Percentiles rank a stretch among this genome's conserved stretches.
Conservation (phyloP, 1,140 invertebrate genomes). For the Drosophila azteca region DNA sequence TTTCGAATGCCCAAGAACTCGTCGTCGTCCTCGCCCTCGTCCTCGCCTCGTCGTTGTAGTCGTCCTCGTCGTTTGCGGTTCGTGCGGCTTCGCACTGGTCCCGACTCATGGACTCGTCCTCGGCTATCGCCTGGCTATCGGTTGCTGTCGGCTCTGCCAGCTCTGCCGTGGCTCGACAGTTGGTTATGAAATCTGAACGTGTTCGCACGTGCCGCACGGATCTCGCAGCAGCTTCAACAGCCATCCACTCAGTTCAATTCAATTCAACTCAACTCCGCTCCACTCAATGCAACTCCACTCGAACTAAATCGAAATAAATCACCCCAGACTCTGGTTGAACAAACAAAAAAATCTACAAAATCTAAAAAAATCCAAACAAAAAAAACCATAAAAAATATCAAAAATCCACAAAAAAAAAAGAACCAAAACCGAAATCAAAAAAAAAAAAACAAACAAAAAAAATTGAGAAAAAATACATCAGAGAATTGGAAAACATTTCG, state of each 20-base stretch:
- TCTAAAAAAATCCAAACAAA: neutral
- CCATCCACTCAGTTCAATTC: slow-evolving; percentile 54
- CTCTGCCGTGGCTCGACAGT: slow-evolving; percentile 63
- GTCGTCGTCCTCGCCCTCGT: neutral
- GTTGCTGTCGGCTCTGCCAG: slow-evolving; percentile 19
- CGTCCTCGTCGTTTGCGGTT: neutral
- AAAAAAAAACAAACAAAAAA: slow-evolving; percentile 8
- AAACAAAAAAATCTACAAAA: slow-evolving; percentile 22
- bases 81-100: neutral
- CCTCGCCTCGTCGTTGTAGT: too few species aligned
- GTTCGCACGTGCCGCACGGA: slow-evolving; percentile 80
- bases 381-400: slow-evolving; percentile 10
- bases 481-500: slow-evolving; percentile 31
- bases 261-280: slow-evolving; percentile 45
- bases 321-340: slow-evolving; percentile 20
- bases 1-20: slow-evolving; percentile 34
- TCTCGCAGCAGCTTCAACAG: slow-evolving; percentile 68
- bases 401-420: slow-evolving; percentile 1
- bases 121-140: slow-evolving; percentile 14
- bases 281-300: slow-evolving; percentile 42
- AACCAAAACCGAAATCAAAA: slow-evolving; percentile 7
- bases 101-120: slow-evolving; percentile 1
- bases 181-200: slow-evolving; percentile 81
- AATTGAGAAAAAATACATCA: neutral
- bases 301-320: slow-evolving; percentile 49